Evolutionary conservation across 1,140 invertebrate species (phyloP).

Genomic region (Tetragnatha versicolor): DNA sequence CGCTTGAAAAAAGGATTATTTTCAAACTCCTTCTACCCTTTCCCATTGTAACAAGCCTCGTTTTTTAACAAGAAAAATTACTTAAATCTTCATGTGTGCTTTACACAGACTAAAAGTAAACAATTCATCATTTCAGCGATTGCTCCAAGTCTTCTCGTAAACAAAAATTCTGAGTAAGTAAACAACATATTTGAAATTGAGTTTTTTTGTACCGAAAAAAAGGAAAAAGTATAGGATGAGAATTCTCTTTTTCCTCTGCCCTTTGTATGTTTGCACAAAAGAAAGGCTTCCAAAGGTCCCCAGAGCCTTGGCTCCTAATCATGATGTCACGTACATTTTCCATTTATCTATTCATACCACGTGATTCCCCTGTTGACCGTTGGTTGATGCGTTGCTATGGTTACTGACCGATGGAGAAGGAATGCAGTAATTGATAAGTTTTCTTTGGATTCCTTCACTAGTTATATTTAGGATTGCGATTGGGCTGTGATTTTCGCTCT

Average conservation of each 20-base stretch:
- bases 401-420: constrained; percentile 33
- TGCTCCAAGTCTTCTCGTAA: background rate
- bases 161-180: constrained; percentile 7
- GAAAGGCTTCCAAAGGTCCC: constrained; percentile 1
- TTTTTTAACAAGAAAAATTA: background rate
- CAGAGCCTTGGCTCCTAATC: constrained; percentile 30
- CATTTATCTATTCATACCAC: constrained; percentile 54
- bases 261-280: constrained; percentile 5
- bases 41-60: no score
- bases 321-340: constrained; percentile 52
- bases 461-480: constrained; percentile 11
- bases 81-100: background rate
- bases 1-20: no score
- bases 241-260: background rate
- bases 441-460: constrained; percentile 18
- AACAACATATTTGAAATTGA: constrained; percentile 27
- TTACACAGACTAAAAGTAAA: background rate
- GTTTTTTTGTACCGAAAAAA: constrained; percentile 14
- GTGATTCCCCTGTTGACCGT: constrained; percentile 53
- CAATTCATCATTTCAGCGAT: background rate
- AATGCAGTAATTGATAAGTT: constrained; percentile 52
- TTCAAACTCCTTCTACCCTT: no score
- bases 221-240: background rate
- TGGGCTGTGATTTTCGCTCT: constrained; percentile 29
- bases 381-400: constrained; percentile 48